Base-by-base conservation (phyloP, 1,140 invertebrate genomes). In the Nilaparvata lugens region DNA sequence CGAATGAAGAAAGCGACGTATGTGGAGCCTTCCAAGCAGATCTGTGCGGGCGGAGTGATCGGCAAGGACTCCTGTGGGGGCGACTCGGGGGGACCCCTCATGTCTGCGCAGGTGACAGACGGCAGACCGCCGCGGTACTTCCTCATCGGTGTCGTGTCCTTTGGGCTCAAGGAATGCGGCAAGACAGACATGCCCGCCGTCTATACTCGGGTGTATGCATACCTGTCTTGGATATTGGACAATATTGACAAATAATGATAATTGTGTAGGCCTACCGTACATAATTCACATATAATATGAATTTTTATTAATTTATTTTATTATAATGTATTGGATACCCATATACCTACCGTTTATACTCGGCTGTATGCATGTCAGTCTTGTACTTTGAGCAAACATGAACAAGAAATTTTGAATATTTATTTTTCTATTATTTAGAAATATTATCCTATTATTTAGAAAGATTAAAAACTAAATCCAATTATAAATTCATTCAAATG, bases 141-240 rank as follows among this genome's bases (percentile, higher is more conserved):
- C 62, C 57, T 84, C 1, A 67, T 81, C 52, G 84, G 83, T 0
- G 73, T 87, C 19, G 83, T 83, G 0, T 85, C 83, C 5, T 85
- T 83, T 67, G 83, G 83, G 1, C 4, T 52, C 2, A 77, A 75
- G 52, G 71, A 70, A 5, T 87, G 84, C 66, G 83, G 76, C 0
- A 64, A 73, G 13, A 72, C 73, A 0, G 71, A 75, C 21, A 68
- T 71, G 24, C 81, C 85, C 0, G 83, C 81, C 0, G 75, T 88
- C 6, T 88, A 88, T 64, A 87, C 84, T 0, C 73, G 83, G 31
- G 78, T 87, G 0, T 80, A 82, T 0, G 74, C 78, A 18, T 87
- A 82, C 66, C 58, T 87, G 13, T 76, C 80, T 60, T 89, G 86
- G 85, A 86, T 89, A 16, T 53, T 60, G 16, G 58, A 60, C 31